Conservation (phyloP, 2,888 invertebrate genomes). For the Nematopogon swammerdamellus region DNA sequence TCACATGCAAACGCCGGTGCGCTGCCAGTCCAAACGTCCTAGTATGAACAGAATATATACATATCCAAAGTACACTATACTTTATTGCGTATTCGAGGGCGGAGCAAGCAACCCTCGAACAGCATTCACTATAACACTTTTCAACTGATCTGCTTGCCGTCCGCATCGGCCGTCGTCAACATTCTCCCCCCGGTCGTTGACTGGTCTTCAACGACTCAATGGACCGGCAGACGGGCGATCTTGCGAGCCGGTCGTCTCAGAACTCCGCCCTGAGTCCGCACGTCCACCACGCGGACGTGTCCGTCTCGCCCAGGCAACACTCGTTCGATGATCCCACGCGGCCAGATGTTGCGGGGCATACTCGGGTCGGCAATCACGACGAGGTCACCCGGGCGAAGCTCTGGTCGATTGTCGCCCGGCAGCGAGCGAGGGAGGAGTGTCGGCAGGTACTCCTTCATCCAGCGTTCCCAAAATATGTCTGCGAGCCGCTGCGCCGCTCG, state of each 20-base stretch:
- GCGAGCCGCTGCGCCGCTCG: not conserved
- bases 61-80: too few species aligned
- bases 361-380: not conserved
- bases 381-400: not conserved
- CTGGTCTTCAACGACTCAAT: not conserved
- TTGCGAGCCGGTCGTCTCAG: not conserved
- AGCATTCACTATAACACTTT: too few species aligned
- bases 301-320: conserved; percentile 1
- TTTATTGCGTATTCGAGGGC: too few species aligned
- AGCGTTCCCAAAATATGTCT: conserved; percentile 14
- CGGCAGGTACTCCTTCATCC: conserved; percentile 15
- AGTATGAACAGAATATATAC: too few species aligned
- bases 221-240: not conserved
- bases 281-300: conserved; percentile 1
- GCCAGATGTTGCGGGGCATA: not conserved
- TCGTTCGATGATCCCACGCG: not conserved
- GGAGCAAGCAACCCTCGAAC: too few species aligned
- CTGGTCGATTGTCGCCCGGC: not conserved
- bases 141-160: too few species aligned
- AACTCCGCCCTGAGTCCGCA: not conserved
- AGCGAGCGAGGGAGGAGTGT: conserved; percentile 5
- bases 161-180: too few species aligned
- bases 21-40: too few species aligned
- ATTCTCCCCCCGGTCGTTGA: too few species aligned
- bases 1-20: too few species aligned